Conservation (phyloP, 2,888 invertebrate species). For the Microplitis deprimator region DNA sequence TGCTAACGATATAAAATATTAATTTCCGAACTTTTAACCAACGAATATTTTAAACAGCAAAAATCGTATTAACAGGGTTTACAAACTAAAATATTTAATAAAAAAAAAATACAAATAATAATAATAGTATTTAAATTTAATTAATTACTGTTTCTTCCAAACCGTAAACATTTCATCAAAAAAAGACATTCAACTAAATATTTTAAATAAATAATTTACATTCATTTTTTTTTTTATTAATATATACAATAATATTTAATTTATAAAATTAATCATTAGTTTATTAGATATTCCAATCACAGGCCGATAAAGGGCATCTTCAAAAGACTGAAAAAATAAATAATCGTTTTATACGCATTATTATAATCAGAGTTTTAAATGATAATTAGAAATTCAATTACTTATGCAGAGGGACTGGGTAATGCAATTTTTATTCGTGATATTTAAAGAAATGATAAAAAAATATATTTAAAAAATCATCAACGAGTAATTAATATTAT, state of each 20-base stretch:
- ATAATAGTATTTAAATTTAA: neutral
- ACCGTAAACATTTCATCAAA: neutral
- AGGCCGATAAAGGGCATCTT: neutral
- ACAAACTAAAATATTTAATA: neutral
- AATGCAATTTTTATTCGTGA: constrained; percentile 28
- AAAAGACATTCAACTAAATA: neutral
- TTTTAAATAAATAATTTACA: too few species aligned
- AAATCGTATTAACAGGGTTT: too few species aligned
- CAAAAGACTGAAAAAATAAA: neutral
- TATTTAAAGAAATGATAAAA: constrained; percentile 13
- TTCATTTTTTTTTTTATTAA: too few species aligned
- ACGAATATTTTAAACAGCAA: too few species aligned
- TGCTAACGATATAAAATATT: too few species aligned
- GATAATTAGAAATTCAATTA: constrained; percentile 10
- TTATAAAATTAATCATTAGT: neutral
- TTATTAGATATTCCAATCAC: neutral
- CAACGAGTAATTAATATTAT: constrained; percentile 20
- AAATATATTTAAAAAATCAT: constrained; percentile 2
- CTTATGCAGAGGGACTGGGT: constrained; percentile 21
- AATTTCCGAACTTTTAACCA: too few species aligned
- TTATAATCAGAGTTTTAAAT: neutral
- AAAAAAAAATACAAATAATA: constrained; percentile 1
- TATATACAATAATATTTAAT: neutral
- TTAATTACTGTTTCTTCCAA: neutral
- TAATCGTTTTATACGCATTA: constrained; percentile 8